A percentile compares a stretch with the other conserved stretches of the same genome.
Conservation (phyloP, 1,140 invertebrate genomes). For the Adoxophyes honmai region DNA sequence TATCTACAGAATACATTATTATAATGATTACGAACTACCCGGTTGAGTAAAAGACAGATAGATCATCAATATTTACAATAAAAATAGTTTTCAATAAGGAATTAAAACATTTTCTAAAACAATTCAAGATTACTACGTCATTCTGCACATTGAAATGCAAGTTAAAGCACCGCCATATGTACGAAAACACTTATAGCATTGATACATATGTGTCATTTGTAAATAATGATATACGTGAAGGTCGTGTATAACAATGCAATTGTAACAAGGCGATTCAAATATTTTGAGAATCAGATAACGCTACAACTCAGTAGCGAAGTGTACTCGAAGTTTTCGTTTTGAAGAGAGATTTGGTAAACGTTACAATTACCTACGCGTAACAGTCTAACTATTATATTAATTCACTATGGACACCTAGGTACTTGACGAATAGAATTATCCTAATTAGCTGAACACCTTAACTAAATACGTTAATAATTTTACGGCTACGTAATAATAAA, state of each 20-base stretch:
- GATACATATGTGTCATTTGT: slow-evolving; percentile 13
- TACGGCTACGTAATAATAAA: slow-evolving; percentile 55
- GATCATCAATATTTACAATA: slow-evolving; percentile 12
- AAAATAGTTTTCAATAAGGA: slow-evolving; percentile 6
- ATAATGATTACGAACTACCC: slow-evolving; percentile 2
- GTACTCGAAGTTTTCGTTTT: slow-evolving; percentile 29
- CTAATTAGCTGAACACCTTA: slow-evolving; percentile 42
- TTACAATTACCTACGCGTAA: slow-evolving; percentile 43
- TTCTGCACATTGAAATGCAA: slow-evolving; percentile 9
- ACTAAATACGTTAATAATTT: slow-evolving; percentile 39
- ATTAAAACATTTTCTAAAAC: slow-evolving; percentile 13
- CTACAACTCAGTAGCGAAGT: slow-evolving; percentile 6
- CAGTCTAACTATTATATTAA: slow-evolving; percentile 44
- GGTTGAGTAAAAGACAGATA: slow-evolving; percentile 7
- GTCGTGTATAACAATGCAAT: slow-evolving; percentile 5
- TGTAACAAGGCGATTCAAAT: slow-evolving; percentile 10
- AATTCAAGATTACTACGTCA: slow-evolving; percentile 4
- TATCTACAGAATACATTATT: neutral
- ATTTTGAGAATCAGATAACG: neutral
- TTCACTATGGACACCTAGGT: slow-evolving; percentile 43
- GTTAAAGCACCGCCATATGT: slow-evolving; percentile 13
- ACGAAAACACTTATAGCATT: slow-evolving; percentile 14
- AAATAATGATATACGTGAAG: slow-evolving; percentile 10
- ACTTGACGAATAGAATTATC: slow-evolving; percentile 43
- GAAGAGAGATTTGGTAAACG: slow-evolving; percentile 62